These are phyloP conservation scores for Psix sp. DNA, from an alignment of 1,140 invertebrate genomes.

Conservation along the genomic window DNA sequence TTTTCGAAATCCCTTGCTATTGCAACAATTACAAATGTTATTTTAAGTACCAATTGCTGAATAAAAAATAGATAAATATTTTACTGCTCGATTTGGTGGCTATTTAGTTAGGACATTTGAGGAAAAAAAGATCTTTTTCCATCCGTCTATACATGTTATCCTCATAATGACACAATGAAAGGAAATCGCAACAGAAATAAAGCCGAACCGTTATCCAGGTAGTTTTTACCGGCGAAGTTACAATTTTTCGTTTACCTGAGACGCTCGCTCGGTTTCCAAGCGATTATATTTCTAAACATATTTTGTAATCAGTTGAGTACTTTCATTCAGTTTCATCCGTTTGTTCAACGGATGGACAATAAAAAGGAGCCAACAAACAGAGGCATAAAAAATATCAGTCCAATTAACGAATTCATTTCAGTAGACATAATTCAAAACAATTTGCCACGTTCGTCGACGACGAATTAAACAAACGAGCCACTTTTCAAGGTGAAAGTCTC, in stretches of 20 bases:
- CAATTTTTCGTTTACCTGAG: constrained; percentile 5
- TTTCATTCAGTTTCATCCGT: too few species aligned
- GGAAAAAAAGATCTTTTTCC: neutral
- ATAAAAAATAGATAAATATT: too few species aligned
- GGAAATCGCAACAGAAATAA: neutral
- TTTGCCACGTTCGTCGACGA: too few species aligned
- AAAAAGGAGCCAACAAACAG: neutral
- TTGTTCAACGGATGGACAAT: neutral
- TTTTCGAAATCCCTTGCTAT: too few species aligned
- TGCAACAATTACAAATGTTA: too few species aligned
- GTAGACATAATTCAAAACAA: constrained; percentile 49
- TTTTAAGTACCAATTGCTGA: too few species aligned
- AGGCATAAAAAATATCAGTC: constrained; percentile 4
- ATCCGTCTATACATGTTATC: neutral
- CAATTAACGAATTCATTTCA: constrained; percentile 22
- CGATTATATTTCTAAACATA: neutral
- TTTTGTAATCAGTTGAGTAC: constrained; percentile 3
- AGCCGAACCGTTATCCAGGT: constrained; percentile 1
- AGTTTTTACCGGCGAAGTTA: constrained; percentile 3
- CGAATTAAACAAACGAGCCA: too few species aligned
- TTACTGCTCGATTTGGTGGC: too few species aligned
- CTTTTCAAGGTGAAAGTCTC: too few species aligned
- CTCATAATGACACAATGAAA: constrained; percentile 1
- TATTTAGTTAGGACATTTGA: too few species aligned
- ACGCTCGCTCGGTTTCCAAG: neutral